Evolutionary conservation across 2,888 invertebrate species (phyloP).

Genomic region (Dasypolia templi): DNA sequence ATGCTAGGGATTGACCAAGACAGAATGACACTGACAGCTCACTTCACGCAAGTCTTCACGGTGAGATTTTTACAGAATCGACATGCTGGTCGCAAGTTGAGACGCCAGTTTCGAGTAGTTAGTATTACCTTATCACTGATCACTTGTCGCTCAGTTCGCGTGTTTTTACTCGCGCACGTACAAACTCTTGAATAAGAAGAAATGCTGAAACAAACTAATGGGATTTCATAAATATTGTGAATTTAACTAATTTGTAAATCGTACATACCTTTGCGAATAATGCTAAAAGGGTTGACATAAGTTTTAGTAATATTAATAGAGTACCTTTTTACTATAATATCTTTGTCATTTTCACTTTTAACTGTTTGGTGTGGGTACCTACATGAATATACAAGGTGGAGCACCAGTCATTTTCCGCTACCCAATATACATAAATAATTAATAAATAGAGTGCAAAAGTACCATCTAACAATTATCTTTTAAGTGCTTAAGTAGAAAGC

Average conservation of each 20-base stretch:
- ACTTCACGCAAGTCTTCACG: too few relatives aligned
- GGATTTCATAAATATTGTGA: background rate
- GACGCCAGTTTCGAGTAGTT: too few relatives aligned
- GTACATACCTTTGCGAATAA: background rate
- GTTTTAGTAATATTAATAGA: too few relatives aligned
- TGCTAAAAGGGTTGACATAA: too few relatives aligned
- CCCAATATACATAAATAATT: background rate
- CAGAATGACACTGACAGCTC: too few relatives aligned
- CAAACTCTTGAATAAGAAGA: too few relatives aligned
- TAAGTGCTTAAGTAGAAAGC: background rate
- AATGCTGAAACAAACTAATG: background rate
- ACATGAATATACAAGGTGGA: background rate
- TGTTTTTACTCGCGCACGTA: too few relatives aligned
- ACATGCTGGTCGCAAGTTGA: too few relatives aligned
- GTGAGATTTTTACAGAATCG: too few relatives aligned
- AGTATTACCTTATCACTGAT: too few relatives aligned
- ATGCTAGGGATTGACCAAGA: too few relatives aligned
- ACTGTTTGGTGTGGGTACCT: background rate
- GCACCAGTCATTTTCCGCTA: background rate
- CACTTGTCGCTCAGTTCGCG: too few relatives aligned
- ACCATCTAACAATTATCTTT: background rate
- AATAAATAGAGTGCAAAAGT: slow-evolving; percentile 4
- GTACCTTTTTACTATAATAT: background rate
- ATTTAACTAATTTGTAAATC: background rate
- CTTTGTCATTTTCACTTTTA: background rate